phyloP scores from a whole-genome alignment of 2,113 vertebrate species.

The Colius striatus region DNA sequence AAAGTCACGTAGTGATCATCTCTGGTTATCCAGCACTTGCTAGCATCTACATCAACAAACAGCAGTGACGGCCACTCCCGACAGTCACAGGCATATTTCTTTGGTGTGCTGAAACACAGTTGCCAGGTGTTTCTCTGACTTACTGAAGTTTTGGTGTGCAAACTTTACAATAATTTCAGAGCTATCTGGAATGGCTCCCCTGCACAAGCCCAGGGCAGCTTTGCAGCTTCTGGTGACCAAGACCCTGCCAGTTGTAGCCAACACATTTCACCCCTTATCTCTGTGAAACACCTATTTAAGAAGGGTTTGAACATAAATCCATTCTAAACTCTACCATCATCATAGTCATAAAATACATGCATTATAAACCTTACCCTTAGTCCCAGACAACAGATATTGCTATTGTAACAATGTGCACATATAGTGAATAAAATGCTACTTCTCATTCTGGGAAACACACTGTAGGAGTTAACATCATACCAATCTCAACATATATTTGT shows the following conservation, averaged over 20 bases:
- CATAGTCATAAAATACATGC: background rate
- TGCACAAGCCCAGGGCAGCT: background rate
- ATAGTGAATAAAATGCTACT: background rate
- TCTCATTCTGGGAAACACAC: background rate
- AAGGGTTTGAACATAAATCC: background rate
- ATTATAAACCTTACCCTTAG: background rate
- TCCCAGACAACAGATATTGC: background rate
- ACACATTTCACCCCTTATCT: background rate
- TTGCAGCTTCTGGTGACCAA: background rate
- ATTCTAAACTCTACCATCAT: background rate
- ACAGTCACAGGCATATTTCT: background rate
- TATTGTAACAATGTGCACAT: background rate
- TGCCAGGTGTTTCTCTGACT: background rate
- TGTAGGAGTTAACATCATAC: background rate
- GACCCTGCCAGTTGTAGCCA: background rate
- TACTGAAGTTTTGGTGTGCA: background rate
- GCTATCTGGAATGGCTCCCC: background rate
- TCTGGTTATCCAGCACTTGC: background rate
- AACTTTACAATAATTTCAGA: background rate
- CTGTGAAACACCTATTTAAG: background rate
- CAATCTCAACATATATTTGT: background rate
- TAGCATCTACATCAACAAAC: background rate
- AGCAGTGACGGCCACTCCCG: background rate
- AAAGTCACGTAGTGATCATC: background rate
- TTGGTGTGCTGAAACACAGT: background rate